Percentiles rank a stretch among this genome's conserved stretches.
Evolutionary conservation across 2,113 vertebrate species (phyloP).

Genomic region (Crypturellus undulatus): DNA sequence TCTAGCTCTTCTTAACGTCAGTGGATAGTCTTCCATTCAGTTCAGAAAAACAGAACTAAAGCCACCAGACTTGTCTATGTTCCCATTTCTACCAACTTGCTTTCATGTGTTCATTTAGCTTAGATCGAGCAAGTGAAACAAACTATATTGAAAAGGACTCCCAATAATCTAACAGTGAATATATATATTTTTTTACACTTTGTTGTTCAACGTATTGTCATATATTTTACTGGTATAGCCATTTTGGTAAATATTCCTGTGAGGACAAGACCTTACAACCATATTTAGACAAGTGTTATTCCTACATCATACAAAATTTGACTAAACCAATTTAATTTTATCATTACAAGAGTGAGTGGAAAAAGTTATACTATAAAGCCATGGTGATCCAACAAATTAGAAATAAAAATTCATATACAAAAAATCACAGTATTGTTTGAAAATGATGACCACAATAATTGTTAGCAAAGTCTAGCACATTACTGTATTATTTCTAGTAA

Average conservation of each 20-base stretch:
- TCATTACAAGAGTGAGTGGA: neutral
- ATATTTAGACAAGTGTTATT: neutral
- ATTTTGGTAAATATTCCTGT: neutral
- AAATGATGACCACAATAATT: neutral
- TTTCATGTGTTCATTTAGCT: neutral
- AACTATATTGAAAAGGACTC: neutral
- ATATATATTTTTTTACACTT: neutral
- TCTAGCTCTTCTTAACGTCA: neutral
- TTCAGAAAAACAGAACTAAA: neutral
- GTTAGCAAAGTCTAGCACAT: neutral
- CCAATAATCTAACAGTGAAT: neutral
- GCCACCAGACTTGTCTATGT: neutral
- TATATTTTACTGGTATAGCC: neutral
- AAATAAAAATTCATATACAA: neutral
- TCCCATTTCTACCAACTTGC: neutral
- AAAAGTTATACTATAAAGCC: neutral
- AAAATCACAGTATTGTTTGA: neutral
- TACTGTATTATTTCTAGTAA: neutral
- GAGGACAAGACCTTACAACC: neutral
- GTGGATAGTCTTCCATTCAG: rapidly evolving
- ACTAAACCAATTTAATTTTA: neutral
- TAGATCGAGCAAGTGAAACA: neutral
- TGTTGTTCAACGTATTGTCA: neutral
- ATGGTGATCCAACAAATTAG: neutral
- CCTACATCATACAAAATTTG: neutral